Evolutionary conservation across 2,888 invertebrate species (phyloP).

Genomic region (Myopa tessellatipennis): DNA sequence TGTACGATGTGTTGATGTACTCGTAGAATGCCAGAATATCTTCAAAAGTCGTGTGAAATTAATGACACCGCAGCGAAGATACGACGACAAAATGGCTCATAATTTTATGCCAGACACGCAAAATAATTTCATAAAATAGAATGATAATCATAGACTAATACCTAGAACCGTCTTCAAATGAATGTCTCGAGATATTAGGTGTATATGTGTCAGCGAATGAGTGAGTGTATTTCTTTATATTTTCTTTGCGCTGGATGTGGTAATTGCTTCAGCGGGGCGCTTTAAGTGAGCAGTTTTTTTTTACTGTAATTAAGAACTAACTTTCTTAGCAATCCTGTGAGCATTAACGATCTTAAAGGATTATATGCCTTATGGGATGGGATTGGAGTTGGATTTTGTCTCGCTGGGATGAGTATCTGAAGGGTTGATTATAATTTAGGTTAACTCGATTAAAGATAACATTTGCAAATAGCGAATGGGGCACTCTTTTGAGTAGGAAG

Average conservation of each 20-base stretch:
- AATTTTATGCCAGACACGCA: conserved; percentile 47
- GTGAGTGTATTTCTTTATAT: not conserved
- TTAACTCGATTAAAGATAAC: not conserved
- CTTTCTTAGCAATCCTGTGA: not conserved
- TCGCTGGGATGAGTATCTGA: not conserved
- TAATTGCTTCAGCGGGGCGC: not conserved
- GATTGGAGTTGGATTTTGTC: too few relatives aligned
- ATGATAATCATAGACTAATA: conserved; percentile 35
- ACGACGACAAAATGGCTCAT: not conserved
- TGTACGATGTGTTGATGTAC: not conserved
- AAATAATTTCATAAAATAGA: conserved; percentile 43
- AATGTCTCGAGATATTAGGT: not conserved
- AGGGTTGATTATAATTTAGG: not conserved
- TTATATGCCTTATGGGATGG: not conserved
- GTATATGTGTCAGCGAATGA: not conserved
- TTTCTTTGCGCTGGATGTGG: not conserved
- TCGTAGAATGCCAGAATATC: not conserved
- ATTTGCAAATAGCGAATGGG: too few relatives aligned
- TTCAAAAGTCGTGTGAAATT: conserved; percentile 15
- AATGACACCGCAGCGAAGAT: not conserved
- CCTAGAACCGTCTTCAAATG: conserved; percentile 10
- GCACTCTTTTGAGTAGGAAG: too few relatives aligned
- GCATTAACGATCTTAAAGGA: not conserved
- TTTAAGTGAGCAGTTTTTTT: conserved; percentile 4
- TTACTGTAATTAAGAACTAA: not conserved